A percentile compares a stretch with the other conserved stretches of the same genome.
These are phyloP conservation scores for Macquaria australasica DNA, from an alignment of 2,113 vertebrate species.

Conservation along the genomic window DNA sequence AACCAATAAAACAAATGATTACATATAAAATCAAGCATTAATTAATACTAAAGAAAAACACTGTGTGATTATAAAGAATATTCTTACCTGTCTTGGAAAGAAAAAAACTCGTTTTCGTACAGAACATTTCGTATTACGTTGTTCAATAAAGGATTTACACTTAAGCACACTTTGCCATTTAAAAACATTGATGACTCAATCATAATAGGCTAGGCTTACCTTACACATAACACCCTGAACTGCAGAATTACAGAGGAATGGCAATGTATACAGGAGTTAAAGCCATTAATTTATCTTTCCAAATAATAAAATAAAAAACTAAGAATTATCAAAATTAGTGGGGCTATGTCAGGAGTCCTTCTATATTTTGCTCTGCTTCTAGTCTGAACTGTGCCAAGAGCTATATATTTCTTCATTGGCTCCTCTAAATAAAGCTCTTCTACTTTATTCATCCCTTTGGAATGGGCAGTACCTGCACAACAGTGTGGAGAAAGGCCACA, in stretches of 20 bases:
- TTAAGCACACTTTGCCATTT: background rate
- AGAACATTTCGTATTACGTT: background rate
- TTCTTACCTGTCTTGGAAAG: background rate
- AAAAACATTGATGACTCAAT: background rate
- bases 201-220: background rate
- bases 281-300: background rate
- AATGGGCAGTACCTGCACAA: conserved; percentile 81
- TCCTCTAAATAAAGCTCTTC: background rate
- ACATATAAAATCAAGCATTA: background rate
- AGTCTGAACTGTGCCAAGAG: conserved; percentile 1
- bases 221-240: too few relatives aligned
- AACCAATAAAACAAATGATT: background rate
- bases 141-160: background rate
- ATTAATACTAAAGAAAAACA: background rate
- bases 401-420: too few relatives aligned
- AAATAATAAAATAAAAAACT: background rate
- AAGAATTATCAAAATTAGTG: background rate
- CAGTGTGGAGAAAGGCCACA: conserved; percentile 90
- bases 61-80: background rate
- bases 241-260: background rate
- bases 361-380: background rate
- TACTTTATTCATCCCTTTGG: background rate
- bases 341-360: background rate
- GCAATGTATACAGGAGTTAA: background rate
- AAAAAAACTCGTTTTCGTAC: background rate